Conservation (phyloP, 2,888 invertebrate species). For the Agonopterix alstromeriana region DNA sequence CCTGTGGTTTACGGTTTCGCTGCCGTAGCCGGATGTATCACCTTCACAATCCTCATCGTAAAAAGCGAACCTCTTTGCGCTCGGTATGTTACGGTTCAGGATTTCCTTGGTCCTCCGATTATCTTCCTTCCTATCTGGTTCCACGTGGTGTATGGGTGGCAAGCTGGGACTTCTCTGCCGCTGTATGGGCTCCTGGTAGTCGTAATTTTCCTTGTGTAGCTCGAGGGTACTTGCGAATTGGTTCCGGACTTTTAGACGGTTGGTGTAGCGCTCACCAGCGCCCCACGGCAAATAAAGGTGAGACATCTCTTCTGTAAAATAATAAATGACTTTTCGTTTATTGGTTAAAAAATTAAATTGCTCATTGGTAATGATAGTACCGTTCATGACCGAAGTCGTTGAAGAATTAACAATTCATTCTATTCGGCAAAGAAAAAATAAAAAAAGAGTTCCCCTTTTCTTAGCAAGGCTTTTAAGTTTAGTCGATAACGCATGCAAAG, state of each 20-base stretch:
- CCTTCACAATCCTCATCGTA: slow-evolving; percentile 79
- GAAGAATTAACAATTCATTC: slow-evolving; percentile 44
- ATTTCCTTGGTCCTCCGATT: slow-evolving; percentile 41
- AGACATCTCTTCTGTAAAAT: slow-evolving; percentile 84
- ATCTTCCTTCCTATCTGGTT: slow-evolving; percentile 49
- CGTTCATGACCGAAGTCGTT: slow-evolving; percentile 50
- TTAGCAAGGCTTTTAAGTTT: slow-evolving; percentile 59
- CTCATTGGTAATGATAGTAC: slow-evolving; percentile 15
- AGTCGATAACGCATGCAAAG: slow-evolving; percentile 55
- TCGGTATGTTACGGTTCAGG: slow-evolving; percentile 57
- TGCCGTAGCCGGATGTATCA: slow-evolving; percentile 90
- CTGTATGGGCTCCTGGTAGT: slow-evolving; percentile 59
- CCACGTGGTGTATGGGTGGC: slow-evolving; percentile 78
- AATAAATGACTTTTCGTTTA: neutral
- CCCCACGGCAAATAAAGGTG: slow-evolving; percentile 88
- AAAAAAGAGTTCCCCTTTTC: slow-evolving; percentile 48
- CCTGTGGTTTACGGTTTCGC: slow-evolving; percentile 80
- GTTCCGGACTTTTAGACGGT: slow-evolving; percentile 58
- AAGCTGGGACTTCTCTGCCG: slow-evolving; percentile 81
- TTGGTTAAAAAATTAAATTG: neutral
- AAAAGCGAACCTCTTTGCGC: slow-evolving; percentile 63
- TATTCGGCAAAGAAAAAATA: slow-evolving; percentile 31
- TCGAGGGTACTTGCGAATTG: slow-evolving; percentile 70
- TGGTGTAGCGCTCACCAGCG: slow-evolving; percentile 64
- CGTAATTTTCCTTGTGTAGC: slow-evolving; percentile 59